Base-by-base conservation (phyloP, 2,888 invertebrate species). In the Labia minor region DNA sequence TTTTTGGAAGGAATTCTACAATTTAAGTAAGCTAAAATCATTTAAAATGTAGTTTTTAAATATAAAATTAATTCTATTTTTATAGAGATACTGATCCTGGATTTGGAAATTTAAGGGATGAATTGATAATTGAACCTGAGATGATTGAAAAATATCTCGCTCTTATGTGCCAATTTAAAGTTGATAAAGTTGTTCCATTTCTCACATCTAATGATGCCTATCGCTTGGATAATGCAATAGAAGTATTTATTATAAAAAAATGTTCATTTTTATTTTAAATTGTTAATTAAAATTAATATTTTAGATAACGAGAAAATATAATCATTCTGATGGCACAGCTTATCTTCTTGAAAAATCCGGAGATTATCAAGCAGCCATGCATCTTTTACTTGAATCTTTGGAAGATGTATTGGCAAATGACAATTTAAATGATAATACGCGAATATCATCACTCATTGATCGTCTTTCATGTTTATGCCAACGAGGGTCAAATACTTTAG, bases 291-390 rank as follows among this genome's bases (percentile, higher is more conserved):
- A 18, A 62, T 61, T 14, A 10, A 21, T 11, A 67, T 64, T 64
- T 19, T 65, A 68, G 70, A 71, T 67, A 21, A 68, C 66, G 70
- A 72, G 62, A 67, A 64, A 20, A 68, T 85, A 63, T 78, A 82
- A 84, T 67, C 79, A 86, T 33, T 81, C 84, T 66, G 83, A 85
- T 70, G 86, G 88, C 0, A 85, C 86, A 65, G 89, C 90, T 16
- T 85, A 85, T 72, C 81, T 92, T 66, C 79, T 90, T 70, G 92
- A 92, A 76, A 85, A 86, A 75, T 82, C 85, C 69, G 89, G 89
- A 11, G 86, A 90, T 75, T 86, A 86, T 75, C 81, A 83, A 72
- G 85, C 83, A 73, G 89, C 90, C 1, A 86, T 90, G 74, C 81
- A 85, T 20, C 68, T 75, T 21, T 71, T 75, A 70, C 66, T 74